These are phyloP conservation scores for Cephus cinctus DNA, from an alignment of 1,140 invertebrate species.

Conservation along the genomic window DNA sequence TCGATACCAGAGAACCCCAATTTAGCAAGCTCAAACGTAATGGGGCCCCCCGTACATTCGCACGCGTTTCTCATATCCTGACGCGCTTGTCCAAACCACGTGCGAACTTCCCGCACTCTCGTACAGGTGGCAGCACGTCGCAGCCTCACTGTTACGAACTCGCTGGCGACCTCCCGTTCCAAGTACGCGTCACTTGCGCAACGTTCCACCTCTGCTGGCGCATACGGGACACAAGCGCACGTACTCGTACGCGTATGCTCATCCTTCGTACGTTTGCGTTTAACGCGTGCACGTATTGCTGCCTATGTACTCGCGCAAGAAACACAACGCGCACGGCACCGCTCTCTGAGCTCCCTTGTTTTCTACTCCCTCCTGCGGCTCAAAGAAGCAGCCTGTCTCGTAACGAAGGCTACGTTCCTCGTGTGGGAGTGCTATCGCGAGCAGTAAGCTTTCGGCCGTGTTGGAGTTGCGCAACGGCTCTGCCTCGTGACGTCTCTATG, in stretches of 20 bases:
- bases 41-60: not conserved
- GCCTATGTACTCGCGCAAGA: constrained; percentile 23
- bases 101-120: constrained; percentile 17
- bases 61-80: not conserved
- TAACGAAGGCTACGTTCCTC: not conserved
- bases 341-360: constrained; percentile 11
- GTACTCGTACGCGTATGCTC: not conserved
- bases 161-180: no score
- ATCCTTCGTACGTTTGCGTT: not conserved
- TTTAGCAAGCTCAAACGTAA: no score
- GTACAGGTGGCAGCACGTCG: constrained; percentile 30
- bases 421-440: constrained; percentile 21
- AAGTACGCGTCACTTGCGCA: constrained; percentile 17
- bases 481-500: constrained; percentile 15
- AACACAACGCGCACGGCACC: constrained; percentile 21
- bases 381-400: constrained; percentile 15
- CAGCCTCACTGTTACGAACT: no score
- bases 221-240: no score
- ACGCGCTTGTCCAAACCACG: constrained; percentile 17
- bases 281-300: constrained; percentile 15
- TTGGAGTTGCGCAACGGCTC: constrained; percentile 33
- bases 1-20: no score
- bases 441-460: constrained; percentile 28
- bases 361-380: not conserved
- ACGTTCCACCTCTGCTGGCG: not conserved